phyloP scores from a whole-genome alignment of 2,888 invertebrate species.

The Slavum lentiscoides region DNA sequence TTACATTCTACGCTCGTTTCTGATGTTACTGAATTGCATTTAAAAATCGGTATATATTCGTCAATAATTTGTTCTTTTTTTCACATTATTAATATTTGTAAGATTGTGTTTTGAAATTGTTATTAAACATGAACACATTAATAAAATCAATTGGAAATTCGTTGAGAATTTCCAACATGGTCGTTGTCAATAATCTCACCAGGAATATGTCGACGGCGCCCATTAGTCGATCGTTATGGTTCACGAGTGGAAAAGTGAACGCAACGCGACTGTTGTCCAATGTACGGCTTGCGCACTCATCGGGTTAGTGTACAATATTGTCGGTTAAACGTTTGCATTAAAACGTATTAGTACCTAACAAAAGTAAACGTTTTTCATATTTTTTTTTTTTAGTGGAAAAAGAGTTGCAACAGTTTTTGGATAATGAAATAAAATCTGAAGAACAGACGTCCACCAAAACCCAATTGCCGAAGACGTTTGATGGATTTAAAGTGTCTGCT shows the following conservation, averaged over 20 bases:
- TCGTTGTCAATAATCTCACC: slow-evolving; percentile 9
- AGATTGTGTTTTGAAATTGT: neutral
- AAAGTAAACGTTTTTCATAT: neutral
- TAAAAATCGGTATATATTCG: neutral
- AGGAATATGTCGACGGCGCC: slow-evolving; percentile 22
- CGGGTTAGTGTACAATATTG: slow-evolving; percentile 15
- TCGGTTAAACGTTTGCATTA: neutral
- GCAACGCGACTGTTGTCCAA: neutral
- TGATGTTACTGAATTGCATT: slow-evolving; percentile 3
- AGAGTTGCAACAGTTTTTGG: slow-evolving; percentile 86
- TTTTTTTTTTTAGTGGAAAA: slow-evolving; percentile 69
- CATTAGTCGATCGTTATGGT: neutral
- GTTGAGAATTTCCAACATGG: slow-evolving; percentile 13
- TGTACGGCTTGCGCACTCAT: slow-evolving; percentile 22
- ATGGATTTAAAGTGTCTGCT: slow-evolving; percentile 78
- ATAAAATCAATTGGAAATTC: slow-evolving; percentile 32
- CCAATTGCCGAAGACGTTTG: slow-evolving; percentile 71
- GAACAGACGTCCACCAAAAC: slow-evolving; percentile 73
- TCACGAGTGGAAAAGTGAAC: neutral
- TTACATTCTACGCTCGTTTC: neutral
- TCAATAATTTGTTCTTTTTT: neutral
- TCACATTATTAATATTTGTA: neutral
- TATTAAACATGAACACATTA: slow-evolving; percentile 39
- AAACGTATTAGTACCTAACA: neutral
- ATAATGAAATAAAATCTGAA: slow-evolving; percentile 91